Conservation (phyloP, 1,140 invertebrate genomes). For the Paralvinella palmiformis region DNA sequence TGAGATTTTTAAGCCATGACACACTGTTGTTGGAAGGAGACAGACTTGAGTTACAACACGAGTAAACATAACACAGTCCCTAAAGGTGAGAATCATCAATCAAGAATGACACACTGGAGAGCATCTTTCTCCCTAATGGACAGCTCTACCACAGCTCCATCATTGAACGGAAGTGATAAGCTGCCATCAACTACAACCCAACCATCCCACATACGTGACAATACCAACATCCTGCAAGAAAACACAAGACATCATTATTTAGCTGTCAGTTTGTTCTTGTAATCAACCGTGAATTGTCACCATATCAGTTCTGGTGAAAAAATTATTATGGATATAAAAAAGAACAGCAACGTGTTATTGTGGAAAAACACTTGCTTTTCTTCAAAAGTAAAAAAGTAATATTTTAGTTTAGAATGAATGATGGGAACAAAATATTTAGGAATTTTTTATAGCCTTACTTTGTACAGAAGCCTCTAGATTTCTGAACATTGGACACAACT, state of each 20-base stretch:
- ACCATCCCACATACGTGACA: constrained; percentile 89
- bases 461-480: constrained; percentile 7
- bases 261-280: too few relatives aligned
- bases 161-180: constrained; percentile 88
- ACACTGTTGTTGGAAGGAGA: too few relatives aligned
- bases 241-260: too few relatives aligned
- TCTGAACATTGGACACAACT: background rate
- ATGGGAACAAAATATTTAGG: constrained; percentile 8
- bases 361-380: too few relatives aligned
- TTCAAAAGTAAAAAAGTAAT: too few relatives aligned
- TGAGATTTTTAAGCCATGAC: too few relatives aligned
- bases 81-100: too few relatives aligned
- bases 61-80: too few relatives aligned
- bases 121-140: constrained; percentile 81
- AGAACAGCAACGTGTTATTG: background rate
- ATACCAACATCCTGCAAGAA: constrained; percentile 61
- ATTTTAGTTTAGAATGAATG: constrained; percentile 3
- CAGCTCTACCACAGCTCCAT: constrained; percentile 78
- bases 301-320: background rate
- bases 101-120: constrained; percentile 53
- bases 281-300: too few relatives aligned
- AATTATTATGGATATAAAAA: background rate
- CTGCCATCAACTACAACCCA: constrained; percentile 94
- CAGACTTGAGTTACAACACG: too few relatives aligned
- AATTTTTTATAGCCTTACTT: constrained; percentile 2